Conservation (phyloP, 2,888 invertebrate genomes). For the Trachelus stipa region DNA sequence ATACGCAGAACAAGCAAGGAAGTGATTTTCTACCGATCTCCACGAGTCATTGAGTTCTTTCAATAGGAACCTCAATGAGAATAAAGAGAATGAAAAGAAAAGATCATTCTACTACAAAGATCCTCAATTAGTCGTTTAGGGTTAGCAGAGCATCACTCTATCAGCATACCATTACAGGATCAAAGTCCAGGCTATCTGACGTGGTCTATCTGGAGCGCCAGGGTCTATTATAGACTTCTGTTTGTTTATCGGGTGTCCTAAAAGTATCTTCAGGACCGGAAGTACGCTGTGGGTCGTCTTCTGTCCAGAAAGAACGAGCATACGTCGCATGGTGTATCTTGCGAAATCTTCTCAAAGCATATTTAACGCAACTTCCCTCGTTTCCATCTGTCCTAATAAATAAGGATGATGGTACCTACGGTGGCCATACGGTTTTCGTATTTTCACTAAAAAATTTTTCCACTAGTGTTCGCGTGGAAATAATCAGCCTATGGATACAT, state of each 20-base stretch:
- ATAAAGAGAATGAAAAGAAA: slow-evolving; percentile 28
- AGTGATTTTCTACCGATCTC: slow-evolving; percentile 13
- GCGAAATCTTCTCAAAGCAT: background rate
- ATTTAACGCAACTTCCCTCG: background rate
- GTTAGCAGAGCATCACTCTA: slow-evolving; percentile 52
- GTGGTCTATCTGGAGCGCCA: slow-evolving; percentile 28
- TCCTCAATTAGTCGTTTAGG: slow-evolving; percentile 21
- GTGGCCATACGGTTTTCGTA: background rate
- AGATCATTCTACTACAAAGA: slow-evolving; percentile 25
- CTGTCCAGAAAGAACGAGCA: background rate
- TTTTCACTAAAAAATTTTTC: background rate
- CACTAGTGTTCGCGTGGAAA: background rate
- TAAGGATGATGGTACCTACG: background rate
- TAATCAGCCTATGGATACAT: background rate
- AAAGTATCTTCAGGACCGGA: slow-evolving; percentile 31
- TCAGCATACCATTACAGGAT: slow-evolving; percentile 53
- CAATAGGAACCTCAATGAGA: slow-evolving; percentile 21
- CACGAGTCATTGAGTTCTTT: slow-evolving; percentile 34
- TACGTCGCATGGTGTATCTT: background rate
- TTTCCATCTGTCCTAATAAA: background rate
- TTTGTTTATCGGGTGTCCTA: slow-evolving; percentile 42
- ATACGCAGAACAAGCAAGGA: background rate
- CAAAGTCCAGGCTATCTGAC: slow-evolving; percentile 30
- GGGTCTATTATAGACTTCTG: slow-evolving; percentile 35
- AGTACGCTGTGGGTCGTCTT: background rate